Evolutionary conservation across 2,797 vertebrate species (phyloP).

Genomic region (Trematomus bernacchii): DNA sequence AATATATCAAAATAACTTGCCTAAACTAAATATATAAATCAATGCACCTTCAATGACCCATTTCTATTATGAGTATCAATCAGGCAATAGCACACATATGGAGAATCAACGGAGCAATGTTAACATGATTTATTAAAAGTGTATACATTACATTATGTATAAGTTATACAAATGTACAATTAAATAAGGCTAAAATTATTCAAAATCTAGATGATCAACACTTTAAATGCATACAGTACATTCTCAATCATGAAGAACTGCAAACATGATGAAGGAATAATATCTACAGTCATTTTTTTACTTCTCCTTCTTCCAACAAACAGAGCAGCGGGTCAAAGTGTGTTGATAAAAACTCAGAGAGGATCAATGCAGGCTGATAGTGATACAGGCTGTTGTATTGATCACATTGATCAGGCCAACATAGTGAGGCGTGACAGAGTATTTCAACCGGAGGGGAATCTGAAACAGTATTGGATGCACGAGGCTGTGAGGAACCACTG

Average conservation of each 20-base stretch:
- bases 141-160: slow-evolving; percentile 25
- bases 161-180: slow-evolving; percentile 28
- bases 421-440: too few relatives aligned
- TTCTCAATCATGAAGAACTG: neutral
- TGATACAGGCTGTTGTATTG: slow-evolving; percentile 5
- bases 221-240: neutral
- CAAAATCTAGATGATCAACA: neutral
- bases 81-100: neutral
- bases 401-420: too few relatives aligned
- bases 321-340: neutral
- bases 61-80: too few relatives aligned
- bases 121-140: slow-evolving; percentile 42
- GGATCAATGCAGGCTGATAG: neutral
- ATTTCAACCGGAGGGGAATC: neutral
- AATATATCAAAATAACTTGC: too few relatives aligned
- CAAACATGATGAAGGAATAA: neutral
- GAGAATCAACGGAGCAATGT: neutral
- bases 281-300: neutral
- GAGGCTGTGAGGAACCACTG: neutral
- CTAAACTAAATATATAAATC: too few relatives aligned
- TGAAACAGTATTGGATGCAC: neutral
- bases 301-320: neutral
- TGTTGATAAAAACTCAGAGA: neutral
- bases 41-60: too few relatives aligned
- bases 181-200: neutral